Conservation (phyloP, 64 coral and sea anemone species). For the Actinia tenebrosa region DNA sequence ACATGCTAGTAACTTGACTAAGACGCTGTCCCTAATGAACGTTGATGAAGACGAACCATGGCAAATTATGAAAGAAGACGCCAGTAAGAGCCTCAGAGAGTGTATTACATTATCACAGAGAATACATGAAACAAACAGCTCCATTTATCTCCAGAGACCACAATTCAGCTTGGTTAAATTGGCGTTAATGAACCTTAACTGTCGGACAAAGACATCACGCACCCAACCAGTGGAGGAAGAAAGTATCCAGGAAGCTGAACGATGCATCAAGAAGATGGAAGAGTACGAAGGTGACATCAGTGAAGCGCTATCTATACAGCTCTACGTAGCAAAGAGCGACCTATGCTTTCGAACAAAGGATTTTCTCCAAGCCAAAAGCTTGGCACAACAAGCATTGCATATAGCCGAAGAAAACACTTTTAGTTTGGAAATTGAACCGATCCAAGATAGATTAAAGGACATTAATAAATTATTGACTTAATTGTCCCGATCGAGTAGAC, state of each 20-base stretch:
- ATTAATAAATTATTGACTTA: not conserved
- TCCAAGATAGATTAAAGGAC: constrained; percentile 24
- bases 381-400: constrained; percentile 11
- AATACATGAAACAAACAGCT: constrained; percentile 8
- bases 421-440: constrained; percentile 21
- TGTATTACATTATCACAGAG: constrained; percentile 23
- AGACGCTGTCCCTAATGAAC: constrained; percentile 8
- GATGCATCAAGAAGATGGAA: constrained; percentile 13
- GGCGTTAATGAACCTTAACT: constrained; percentile 49
- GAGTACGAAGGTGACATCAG: constrained; percentile 27
- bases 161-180: constrained; percentile 35
- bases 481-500: no score
- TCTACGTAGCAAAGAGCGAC: constrained; percentile 34
- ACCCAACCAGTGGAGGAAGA: not conserved
- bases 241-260: constrained; percentile 32
- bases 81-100: constrained; percentile 11
- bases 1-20: constrained; percentile 46
- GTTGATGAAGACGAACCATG: not conserved
- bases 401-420: constrained; percentile 14
- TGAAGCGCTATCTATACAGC: constrained; percentile 31
- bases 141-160: constrained; percentile 46
- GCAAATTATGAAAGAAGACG: not conserved
- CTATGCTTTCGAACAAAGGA: constrained; percentile 19
- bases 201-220: constrained; percentile 38
- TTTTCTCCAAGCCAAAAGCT: not conserved